Conservation (phyloP, 1,140 invertebrate species). For the Stratiolaelaps scimitus region DNA sequence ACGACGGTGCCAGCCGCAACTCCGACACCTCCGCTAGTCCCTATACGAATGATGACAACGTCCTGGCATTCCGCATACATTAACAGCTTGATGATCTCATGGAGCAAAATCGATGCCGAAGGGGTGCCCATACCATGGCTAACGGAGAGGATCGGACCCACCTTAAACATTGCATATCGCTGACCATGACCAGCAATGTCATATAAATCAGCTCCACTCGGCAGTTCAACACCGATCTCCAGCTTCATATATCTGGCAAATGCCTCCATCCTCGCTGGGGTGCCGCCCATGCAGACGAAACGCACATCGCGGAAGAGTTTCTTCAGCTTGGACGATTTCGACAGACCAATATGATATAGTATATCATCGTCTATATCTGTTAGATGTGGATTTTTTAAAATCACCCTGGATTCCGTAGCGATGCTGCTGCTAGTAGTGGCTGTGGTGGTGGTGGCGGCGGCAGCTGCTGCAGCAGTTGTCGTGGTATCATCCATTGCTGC, state of each 20-base stretch:
- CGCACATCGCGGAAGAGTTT: slow-evolving; percentile 42
- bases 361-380: background rate
- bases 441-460: too few relatives aligned
- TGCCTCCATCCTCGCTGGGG: slow-evolving; percentile 79
- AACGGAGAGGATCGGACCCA: slow-evolving; percentile 77
- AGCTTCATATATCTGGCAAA: slow-evolving; percentile 80
- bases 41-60: slow-evolving; percentile 78
- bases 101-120: slow-evolving; percentile 75
- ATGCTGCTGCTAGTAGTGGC: too few relatives aligned
- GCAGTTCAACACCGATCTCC: slow-evolving; percentile 74
- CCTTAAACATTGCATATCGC: slow-evolving; percentile 93
- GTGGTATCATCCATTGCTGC: too few relatives aligned
- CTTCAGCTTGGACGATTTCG: background rate
- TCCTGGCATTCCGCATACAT: slow-evolving; percentile 74
- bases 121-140: slow-evolving; percentile 90
- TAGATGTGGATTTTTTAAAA: slow-evolving; percentile 4
- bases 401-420: background rate
- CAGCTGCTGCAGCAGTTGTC: too few relatives aligned
- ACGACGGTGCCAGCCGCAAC: slow-evolving; percentile 27
- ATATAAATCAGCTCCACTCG: slow-evolving; percentile 65
- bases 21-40: slow-evolving; percentile 83
- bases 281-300: slow-evolving; percentile 97
- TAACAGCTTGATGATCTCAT: slow-evolving; percentile 85
- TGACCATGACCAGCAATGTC: slow-evolving; percentile 86
- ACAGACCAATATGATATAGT: slow-evolving; percentile 7